A percentile compares a stretch with the other conserved stretches of the same genome.
Conservation (phyloP, 2,113 vertebrate genomes). For the Oxyruncus cristatus region DNA sequence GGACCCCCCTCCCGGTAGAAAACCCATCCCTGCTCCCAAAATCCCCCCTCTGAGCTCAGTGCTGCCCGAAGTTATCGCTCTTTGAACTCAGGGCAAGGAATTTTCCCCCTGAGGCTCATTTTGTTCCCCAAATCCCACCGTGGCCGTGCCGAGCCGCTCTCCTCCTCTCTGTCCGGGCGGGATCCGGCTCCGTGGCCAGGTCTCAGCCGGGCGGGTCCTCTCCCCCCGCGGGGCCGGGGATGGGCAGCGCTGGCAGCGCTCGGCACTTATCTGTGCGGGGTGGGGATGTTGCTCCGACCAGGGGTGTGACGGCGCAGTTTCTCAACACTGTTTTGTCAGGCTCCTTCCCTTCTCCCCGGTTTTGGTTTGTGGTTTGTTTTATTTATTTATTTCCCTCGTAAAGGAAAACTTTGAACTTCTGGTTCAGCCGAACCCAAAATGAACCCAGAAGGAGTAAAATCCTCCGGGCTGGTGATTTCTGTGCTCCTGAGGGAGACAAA, state of each 20-base stretch:
- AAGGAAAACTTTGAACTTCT: background rate
- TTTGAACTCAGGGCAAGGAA: accelerated
- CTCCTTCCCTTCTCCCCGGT: background rate
- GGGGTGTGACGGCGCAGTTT: conserved; percentile 33
- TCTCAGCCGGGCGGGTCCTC: background rate
- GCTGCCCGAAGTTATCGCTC: background rate
- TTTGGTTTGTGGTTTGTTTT: background rate
- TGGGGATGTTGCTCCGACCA: background rate
- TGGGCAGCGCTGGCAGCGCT: background rate
- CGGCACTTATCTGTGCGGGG: conserved; percentile 21
- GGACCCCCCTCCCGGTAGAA: accelerated
- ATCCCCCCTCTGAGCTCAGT: accelerated
- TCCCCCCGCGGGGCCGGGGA: background rate
- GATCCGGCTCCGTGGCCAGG: background rate
- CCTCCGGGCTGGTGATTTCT: background rate
- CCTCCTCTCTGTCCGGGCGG: accelerated
- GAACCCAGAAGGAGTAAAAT: background rate
- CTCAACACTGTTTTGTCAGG: conserved; percentile 19
- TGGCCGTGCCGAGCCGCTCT: background rate
- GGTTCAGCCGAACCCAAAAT: background rate
- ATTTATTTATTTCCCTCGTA: background rate
- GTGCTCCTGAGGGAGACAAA: background rate
- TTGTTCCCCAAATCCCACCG: background rate
- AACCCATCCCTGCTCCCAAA: background rate
- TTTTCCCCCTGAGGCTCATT: accelerated